Evolutionary conservation across 2,113 vertebrate species (phyloP).

Genomic region (Apaloderma vittatum): DNA sequence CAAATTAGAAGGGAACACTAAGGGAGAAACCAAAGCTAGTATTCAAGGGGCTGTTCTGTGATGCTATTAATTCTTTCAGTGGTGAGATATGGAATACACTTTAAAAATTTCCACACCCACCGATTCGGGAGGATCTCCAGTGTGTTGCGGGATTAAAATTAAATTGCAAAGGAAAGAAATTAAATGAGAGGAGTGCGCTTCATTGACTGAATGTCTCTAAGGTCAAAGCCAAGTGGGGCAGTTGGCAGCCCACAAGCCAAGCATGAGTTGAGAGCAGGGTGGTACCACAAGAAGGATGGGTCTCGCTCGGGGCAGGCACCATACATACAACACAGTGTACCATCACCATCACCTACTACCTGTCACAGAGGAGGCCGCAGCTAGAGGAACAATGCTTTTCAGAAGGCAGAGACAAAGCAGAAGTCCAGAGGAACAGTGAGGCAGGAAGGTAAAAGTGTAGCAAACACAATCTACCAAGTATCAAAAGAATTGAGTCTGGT

Average conservation of each 20-base stretch:
- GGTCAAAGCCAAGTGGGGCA: not conserved
- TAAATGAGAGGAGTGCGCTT: accelerated
- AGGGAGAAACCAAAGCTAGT: not conserved
- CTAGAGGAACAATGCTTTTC: not conserved
- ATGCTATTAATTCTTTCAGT: not conserved
- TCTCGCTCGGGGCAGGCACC: accelerated
- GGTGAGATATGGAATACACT: not conserved
- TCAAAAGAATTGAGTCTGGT: not conserved
- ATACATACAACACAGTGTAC: accelerated
- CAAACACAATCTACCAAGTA: not conserved
- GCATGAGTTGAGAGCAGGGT: not conserved
- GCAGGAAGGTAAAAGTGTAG: not conserved
- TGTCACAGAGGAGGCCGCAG: not conserved
- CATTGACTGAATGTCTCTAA: not conserved
- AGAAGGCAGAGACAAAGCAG: not conserved
- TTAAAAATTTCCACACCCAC: not conserved
- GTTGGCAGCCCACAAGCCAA: accelerated
- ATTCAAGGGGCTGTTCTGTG: not conserved
- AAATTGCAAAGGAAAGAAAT: not conserved
- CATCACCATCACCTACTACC: not conserved
- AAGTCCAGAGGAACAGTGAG: not conserved
- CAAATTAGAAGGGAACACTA: slow-evolving; percentile 2
- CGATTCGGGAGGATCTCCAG: not conserved
- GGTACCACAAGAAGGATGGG: not conserved
- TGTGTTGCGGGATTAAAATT: not conserved